Evolutionary conservation across 37 sponge, comb jelly and placozoan genomes (phyloP).

Genomic region (Amphimedon queenslandica): DNA sequence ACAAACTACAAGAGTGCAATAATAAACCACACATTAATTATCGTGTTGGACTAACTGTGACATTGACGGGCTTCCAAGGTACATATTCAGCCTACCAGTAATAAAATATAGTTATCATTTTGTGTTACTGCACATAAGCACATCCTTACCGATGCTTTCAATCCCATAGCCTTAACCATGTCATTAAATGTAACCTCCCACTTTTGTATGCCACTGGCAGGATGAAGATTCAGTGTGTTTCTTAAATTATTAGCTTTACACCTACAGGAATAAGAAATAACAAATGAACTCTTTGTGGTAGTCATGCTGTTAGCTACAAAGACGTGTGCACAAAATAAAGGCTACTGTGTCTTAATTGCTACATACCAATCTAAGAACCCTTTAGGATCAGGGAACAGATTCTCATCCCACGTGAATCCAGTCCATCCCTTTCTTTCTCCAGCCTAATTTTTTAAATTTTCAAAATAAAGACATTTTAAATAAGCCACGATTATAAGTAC

Average conservation of each 20-base stretch:
- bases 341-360: neutral
- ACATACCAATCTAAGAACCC: slow-evolving; percentile 66
- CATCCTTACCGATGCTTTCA: slow-evolving; percentile 45
- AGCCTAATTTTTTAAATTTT: slow-evolving; percentile 35
- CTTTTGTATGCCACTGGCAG: slow-evolving; percentile 72
- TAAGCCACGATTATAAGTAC: neutral
- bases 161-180: slow-evolving; percentile 79
- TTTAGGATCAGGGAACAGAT: slow-evolving; percentile 65
- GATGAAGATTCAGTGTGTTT: slow-evolving; percentile 79
- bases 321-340: neutral
- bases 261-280: slow-evolving; percentile 6
- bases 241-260: slow-evolving; percentile 48
- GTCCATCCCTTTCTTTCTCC: slow-evolving; percentile 68
- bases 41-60: neutral
- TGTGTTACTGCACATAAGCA: too few species aligned
- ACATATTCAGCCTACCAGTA: slow-evolving; percentile 51
- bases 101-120: too few species aligned
- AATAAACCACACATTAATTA: neutral
- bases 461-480: neutral
- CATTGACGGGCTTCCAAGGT: slow-evolving; percentile 40
- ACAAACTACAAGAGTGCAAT: slow-evolving; percentile 36
- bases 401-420: slow-evolving; percentile 79
- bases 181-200: slow-evolving; percentile 72
- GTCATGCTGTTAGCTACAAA: neutral
- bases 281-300: neutral